Evolutionary conservation across 1,140 invertebrate genomes (phyloP), one percentile per base, ranked within the genome.

Genomic region (Acyrthosiphon pisum): DNA sequence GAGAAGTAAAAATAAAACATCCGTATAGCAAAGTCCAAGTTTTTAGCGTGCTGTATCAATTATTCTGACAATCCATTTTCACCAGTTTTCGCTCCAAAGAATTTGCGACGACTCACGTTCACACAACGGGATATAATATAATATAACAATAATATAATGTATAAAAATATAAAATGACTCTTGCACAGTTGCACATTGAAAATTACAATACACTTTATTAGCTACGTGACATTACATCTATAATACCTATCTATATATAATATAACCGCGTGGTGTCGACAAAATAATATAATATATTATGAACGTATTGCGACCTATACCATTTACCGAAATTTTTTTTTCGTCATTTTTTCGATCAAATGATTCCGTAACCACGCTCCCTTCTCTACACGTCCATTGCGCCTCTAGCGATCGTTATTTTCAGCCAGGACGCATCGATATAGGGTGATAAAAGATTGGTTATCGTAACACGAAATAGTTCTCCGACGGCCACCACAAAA

Each of bases 231-330:
- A 68, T n/a, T 18, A 68, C 30, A 14, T 30, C 76, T 8, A 35
- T 41, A 41, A 41, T 83, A 83, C 35, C 76, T 37, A 35, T n/a
- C 37, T 41, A 41, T 41, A 30, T 30, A 56, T 68, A 9, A 18
- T 30, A 26, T 4, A 11, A 84, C 37, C 37, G 23, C 3, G 37
- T 11, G 23, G 37, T 8, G 83, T 44, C 22, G 83, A 84, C 37
- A 26, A 84, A 53, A 84, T 84, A 84, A 44, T 83, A 68, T 68
- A n/a, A 68, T 68, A n/a, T 68, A 68, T n/a, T 68, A 68, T n/a
- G n/a, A 68, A n/a, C 18, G 60, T 68, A 41, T 41, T 26, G 37
- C 22, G 81, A 84, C 37, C 23, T 84, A 48, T 18, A 84, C 83
- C 35, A 37, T 37, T 84, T 84, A 30, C 81, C 30, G 60, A 6